Evolutionary conservation across 2,888 invertebrate species (phyloP), one percentile per base, ranked within the genome.

Genomic region (Phalera bucephala): DNA sequence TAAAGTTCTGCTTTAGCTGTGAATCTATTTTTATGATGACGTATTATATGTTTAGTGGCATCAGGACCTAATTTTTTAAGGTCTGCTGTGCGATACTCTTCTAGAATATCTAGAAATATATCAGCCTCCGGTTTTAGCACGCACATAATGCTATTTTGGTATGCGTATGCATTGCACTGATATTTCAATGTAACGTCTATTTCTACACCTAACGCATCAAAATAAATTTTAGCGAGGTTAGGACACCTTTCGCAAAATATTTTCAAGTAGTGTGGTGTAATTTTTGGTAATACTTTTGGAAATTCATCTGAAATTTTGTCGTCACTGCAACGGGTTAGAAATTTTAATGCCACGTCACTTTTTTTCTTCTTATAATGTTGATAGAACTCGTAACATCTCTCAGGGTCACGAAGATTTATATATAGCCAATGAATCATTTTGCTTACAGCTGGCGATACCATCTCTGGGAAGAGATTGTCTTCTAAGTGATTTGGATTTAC

Each of bases 401-500:
- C 7, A 4, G 61, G 20, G 21, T 80, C 71, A 3, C 29, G 33
- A 21, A 60, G 22, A 22, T 58, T 45, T n/a, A 45, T 63, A 25
- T 70, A 60, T 20, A 81, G 45, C 71, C 72, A 79, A 22, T 77
- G 67, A 37, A 67, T 78, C 65, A 77, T 65, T 64, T 57, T 60
- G 26, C 33, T 41, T 8, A 58, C 46, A 8, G 82, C 83, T 25
- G 72, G 70, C 21, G 49, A 57, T 4, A 58, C 50, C 85, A 86
- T 85, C 19, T 69, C 44, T 1, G 78, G 80, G 33, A 72, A 84
- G 3, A 85, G 45, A 0, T 44, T 37, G 1, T 48, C 31, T 56
- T 85, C 81, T 17, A 86, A 62, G 50, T 76, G 53, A n/a, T 36
- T 37, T 7, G 84, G 77, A 32, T 76, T 75, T 2, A 85, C 63